phyloP scores from a whole-genome alignment of 37 sponge, comb jelly and placozoan genomes.

The Amphimedon queenslandica region DNA sequence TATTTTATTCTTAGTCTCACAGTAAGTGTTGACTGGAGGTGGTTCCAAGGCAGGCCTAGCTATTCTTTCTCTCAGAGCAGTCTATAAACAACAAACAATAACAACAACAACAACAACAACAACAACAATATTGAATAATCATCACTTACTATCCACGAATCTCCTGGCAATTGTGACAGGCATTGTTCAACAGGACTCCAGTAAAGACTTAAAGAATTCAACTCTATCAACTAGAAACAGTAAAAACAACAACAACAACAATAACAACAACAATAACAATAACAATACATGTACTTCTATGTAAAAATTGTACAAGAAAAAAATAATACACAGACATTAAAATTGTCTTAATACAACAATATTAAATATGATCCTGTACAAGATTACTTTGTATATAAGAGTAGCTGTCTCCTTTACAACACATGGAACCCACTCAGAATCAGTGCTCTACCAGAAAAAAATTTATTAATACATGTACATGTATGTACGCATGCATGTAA shows the following conservation, averaged over 20 bases:
- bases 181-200: constrained; percentile 24
- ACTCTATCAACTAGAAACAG: constrained; percentile 52
- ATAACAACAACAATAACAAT: no score
- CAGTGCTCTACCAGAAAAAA: constrained; percentile 47
- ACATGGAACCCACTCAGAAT: constrained; percentile 45
- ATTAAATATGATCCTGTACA: not conserved
- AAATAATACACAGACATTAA: no score
- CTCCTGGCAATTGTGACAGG: constrained; percentile 8
- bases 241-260: no score
- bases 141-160: constrained; percentile 37
- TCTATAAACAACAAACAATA: constrained; percentile 1
- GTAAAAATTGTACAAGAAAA: no score
- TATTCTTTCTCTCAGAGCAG: constrained; percentile 44
- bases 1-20: no score
- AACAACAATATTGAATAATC: no score
- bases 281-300: no score
- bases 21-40: constrained; percentile 40
- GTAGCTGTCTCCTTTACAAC: constrained; percentile 59
- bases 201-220: constrained; percentile 67
- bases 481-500: not conserved
- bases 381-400: constrained; percentile 55
- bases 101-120: not conserved
- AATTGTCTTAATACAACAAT: no score
- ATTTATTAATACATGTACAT: not conserved
- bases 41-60: constrained; percentile 26